Evolutionary conservation across 2,113 vertebrate genomes (phyloP).

Genomic region (Uria aalge): DNA sequence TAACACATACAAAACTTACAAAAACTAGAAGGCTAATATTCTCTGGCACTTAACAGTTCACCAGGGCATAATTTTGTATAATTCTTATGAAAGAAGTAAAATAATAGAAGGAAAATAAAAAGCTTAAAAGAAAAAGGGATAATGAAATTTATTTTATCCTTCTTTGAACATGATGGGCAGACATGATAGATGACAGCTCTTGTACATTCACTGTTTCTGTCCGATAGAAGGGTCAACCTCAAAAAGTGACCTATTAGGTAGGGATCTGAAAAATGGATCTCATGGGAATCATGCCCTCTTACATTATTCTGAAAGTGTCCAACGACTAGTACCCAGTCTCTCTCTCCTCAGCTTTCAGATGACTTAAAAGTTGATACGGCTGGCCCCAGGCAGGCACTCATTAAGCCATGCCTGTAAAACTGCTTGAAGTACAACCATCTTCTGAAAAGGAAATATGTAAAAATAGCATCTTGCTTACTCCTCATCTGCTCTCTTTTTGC

Average conservation of each 20-base stretch:
- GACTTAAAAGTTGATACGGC: neutral
- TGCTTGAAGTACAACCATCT: neutral
- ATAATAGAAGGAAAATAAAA: neutral
- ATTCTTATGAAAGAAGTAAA: neutral
- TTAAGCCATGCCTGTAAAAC: neutral
- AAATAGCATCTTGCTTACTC: neutral
- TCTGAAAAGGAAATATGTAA: neutral
- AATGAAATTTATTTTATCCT: neutral
- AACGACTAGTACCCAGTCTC: neutral
- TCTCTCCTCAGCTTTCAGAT: neutral
- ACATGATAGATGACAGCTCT: neutral
- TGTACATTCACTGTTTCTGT: neutral
- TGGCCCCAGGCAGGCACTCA: neutral
- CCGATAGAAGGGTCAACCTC: neutral
- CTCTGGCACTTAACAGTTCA: neutral
- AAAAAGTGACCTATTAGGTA: neutral
- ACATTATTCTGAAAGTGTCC: neutral
- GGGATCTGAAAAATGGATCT: conserved; percentile 6
- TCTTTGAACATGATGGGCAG: neutral
- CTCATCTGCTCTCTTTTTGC: neutral
- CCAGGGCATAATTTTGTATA: neutral
- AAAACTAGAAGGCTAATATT: neutral
- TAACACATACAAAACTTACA: neutral
- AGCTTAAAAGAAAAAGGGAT: neutral
- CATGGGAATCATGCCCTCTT: neutral